Base-by-base conservation (phyloP, 2,888 invertebrate genomes). In the Nomada hirtipes region DNA sequence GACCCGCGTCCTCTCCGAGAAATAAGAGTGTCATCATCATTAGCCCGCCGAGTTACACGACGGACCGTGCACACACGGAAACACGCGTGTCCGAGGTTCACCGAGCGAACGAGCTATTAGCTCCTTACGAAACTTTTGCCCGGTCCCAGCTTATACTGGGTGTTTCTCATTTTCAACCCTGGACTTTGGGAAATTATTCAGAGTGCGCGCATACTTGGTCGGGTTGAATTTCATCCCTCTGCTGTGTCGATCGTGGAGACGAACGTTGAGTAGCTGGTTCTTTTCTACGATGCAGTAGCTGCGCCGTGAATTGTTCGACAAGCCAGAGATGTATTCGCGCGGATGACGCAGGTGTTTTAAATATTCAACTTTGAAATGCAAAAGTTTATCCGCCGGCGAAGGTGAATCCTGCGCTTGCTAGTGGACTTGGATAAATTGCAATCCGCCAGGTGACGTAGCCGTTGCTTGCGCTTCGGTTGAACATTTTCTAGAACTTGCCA, bases 21-120 rank as follows among this genome's bases (percentile, higher is more conserved):
- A 92, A 93, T 93, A 93, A 93, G 93, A 93, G 92, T 93, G 92
- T 93, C 93, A 93, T 93, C 93, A 93, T 93, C 93, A 93, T 93
- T 93, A 93, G 93, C 91, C 90, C 90, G 90, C 87, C 89, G 90
- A 92, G 91, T 93, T 92, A 91, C 91, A 91, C 91, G 89, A 69
- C 76, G 79, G 76, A 77, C 76, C 57, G 76, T 82, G 70, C 87
- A 79, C 82, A 80, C 84, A 86, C 86, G 69, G 29, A 61, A 47
- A 76, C 69, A 47, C 84, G 76, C 50, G 67, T 26, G 64, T 69
- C 57, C 52, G 47, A 65, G 53, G 44, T 59, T 70, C 77, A 65
- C 79, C 50, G 79, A 36, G 36, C 36, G 36, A 36, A 36, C 61
- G 60, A 78, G 79, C 71, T 79, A 79, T 79, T 79, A 79, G 47